Percentiles rank a stretch among this genome's conserved stretches.
phyloP scores from a whole-genome alignment of 1,140 invertebrate species.

The Uloborus diversus region DNA sequence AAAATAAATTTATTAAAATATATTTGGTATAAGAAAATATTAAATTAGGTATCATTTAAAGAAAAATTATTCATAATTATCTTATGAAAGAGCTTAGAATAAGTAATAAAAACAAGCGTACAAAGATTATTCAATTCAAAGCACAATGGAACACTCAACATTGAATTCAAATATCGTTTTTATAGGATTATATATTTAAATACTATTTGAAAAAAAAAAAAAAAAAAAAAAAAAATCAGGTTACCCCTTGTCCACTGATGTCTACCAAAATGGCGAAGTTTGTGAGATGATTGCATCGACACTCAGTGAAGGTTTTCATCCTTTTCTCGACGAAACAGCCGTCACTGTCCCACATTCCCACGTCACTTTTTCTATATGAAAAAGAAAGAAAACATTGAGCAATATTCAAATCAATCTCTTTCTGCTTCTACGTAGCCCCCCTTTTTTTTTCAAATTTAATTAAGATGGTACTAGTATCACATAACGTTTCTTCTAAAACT shows the following conservation, averaged over 20 bases:
- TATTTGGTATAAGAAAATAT: too few relatives aligned
- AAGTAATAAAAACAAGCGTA: neutral
- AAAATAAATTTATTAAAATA: too few relatives aligned
- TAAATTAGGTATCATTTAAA: too few relatives aligned
- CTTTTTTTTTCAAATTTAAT: neutral
- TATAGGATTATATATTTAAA: neutral
- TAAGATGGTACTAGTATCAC: neutral
- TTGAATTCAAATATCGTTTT: too few relatives aligned
- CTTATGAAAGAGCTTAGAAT: too few relatives aligned
- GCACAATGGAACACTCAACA: neutral
- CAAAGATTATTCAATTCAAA: neutral
- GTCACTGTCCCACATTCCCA: slow-evolving; percentile 9
- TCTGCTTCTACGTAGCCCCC: too few relatives aligned
- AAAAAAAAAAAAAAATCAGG: neutral
- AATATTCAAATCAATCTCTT: too few relatives aligned
- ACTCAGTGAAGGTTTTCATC: slow-evolving; percentile 87
- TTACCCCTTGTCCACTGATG: slow-evolving; percentile 61
- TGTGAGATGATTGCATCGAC: slow-evolving; percentile 92
- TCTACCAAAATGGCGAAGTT: slow-evolving; percentile 96
- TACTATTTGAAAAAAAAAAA: neutral
- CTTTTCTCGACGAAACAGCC: slow-evolving; percentile 83
- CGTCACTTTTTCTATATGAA: neutral
- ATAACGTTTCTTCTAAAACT: neutral
- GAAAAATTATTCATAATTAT: too few relatives aligned
- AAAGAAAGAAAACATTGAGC: neutral